phyloP scores from a whole-genome alignment of 2,113 vertebrate species.

The Illadopsis cleaveri region DNA sequence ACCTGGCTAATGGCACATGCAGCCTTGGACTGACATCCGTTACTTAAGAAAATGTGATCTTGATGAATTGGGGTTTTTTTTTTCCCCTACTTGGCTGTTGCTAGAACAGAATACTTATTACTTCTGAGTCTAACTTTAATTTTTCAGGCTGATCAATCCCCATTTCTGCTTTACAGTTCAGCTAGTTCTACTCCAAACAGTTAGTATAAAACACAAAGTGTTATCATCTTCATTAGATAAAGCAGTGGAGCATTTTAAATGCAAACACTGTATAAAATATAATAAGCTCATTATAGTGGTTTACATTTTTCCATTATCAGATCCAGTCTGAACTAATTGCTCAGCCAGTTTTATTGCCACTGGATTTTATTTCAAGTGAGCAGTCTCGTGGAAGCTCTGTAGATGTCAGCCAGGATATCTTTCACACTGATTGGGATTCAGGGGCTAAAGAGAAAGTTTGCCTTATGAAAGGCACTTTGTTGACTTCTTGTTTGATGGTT shows the following conservation, averaged over 20 bases:
- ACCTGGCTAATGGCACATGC: slow-evolving; percentile 41
- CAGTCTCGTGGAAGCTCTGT: neutral
- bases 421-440: neutral
- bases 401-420: neutral
- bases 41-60: slow-evolving; percentile 32
- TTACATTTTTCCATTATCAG: slow-evolving; percentile 37
- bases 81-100: neutral
- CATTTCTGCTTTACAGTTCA: slow-evolving; percentile 42
- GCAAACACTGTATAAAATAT: slow-evolving; percentile 44
- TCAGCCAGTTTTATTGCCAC: neutral
- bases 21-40: slow-evolving; percentile 24
- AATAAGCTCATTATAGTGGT: slow-evolving; percentile 21
- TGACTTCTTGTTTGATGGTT: neutral
- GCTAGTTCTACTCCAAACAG: slow-evolving; percentile 18
- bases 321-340: slow-evolving; percentile 37
- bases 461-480: neutral
- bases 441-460: neutral
- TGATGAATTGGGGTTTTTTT: neutral
- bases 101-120: slow-evolving; percentile 4
- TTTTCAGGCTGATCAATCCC: slow-evolving; percentile 29
- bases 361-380: slow-evolving; percentile 30
- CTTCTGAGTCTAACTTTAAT: slow-evolving; percentile 6
- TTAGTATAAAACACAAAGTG: slow-evolving; percentile 1
- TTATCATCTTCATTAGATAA: slow-evolving; percentile 37
- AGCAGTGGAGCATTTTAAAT: slow-evolving; percentile 44